These are phyloP conservation scores for Orthosia gothica DNA, from an alignment of 2,888 invertebrate species.

Conservation along the genomic window DNA sequence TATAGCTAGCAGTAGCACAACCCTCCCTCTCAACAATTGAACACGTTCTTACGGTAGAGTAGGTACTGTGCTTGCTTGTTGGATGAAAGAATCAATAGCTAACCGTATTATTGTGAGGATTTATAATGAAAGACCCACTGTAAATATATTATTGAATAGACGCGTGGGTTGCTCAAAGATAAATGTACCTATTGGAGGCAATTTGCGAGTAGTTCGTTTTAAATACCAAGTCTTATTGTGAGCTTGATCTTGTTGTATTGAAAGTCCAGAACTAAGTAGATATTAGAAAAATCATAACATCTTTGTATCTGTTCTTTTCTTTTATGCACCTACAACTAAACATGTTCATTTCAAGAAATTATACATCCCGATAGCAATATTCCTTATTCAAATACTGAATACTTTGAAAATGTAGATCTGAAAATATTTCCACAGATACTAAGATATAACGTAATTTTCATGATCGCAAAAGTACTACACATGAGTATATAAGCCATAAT, in stretches of 20 bases:
- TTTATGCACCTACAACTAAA: not conserved
- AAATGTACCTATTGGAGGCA: not conserved
- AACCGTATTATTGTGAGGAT: slow-evolving; percentile 55
- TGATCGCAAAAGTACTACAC: slow-evolving; percentile 15
- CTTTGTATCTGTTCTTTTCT: not conserved
- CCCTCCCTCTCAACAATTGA: slow-evolving; percentile 60
- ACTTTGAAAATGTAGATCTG: slow-evolving; percentile 6
- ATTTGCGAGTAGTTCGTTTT: not conserved
- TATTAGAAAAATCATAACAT: not conserved
- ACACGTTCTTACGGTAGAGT: slow-evolving; percentile 62
- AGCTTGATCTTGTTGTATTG: not conserved
- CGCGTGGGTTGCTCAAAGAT: not conserved
- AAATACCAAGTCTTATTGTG: not conserved
- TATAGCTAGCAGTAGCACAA: slow-evolving; percentile 34
- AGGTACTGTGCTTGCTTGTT: slow-evolving; percentile 57
- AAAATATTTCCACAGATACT: slow-evolving; percentile 32
- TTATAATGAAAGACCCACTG: slow-evolving; percentile 45
- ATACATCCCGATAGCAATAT: not conserved
- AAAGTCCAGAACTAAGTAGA: not conserved
- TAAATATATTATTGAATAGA: slow-evolving; percentile 27
- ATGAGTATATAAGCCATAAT: slow-evolving; percentile 45
- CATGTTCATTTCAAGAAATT: not conserved
- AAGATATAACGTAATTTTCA: slow-evolving; percentile 18
- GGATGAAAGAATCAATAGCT: slow-evolving; percentile 63
- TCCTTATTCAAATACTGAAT: slow-evolving; percentile 7